phyloP scores from a whole-genome alignment of 2,797 vertebrate genomes.

The Xerus rutilus region DNA sequence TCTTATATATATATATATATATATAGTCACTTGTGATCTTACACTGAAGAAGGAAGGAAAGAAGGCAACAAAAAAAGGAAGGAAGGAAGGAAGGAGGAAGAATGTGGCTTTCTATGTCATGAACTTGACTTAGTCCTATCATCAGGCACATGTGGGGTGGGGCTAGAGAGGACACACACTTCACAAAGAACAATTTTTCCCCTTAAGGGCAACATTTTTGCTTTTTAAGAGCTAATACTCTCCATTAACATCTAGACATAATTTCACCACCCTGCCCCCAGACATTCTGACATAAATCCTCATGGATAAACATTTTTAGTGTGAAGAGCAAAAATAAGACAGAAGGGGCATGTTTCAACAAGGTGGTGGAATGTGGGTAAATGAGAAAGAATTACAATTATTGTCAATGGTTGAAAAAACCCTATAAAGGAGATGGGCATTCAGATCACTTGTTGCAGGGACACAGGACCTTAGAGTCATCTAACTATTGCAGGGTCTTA shows the following conservation, averaged over 20 bases:
- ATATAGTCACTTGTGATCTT: neutral
- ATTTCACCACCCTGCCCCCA: slow-evolving; percentile 59
- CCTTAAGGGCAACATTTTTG: slow-evolving; percentile 79
- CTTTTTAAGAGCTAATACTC: slow-evolving; percentile 54
- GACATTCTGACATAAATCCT: slow-evolving; percentile 80
- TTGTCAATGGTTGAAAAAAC: slow-evolving; percentile 23
- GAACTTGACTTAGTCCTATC: slow-evolving; percentile 19
- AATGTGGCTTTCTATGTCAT: neutral
- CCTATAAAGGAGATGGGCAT: neutral
- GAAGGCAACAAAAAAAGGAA: neutral
- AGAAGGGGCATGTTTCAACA: slow-evolving; percentile 70
- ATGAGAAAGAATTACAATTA: slow-evolving; percentile 51
- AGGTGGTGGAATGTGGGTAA: slow-evolving; percentile 66
- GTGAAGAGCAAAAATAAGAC: slow-evolving; percentile 71
- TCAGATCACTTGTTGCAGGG: neutral
- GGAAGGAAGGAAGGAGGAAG: neutral
- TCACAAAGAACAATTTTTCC: slow-evolving; percentile 15
- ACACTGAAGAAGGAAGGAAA: no score
- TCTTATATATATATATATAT: slow-evolving; percentile 42
- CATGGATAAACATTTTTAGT: slow-evolving; percentile 76
- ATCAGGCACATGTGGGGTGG: neutral
- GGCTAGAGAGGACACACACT: slow-evolving; percentile 24
- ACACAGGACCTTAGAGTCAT: neutral
- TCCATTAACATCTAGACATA: slow-evolving; percentile 63
- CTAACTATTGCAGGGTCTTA: neutral